Evolutionary conservation across 2,113 vertebrate genomes (phyloP).

Genomic region (Lampris incognitus): DNA sequence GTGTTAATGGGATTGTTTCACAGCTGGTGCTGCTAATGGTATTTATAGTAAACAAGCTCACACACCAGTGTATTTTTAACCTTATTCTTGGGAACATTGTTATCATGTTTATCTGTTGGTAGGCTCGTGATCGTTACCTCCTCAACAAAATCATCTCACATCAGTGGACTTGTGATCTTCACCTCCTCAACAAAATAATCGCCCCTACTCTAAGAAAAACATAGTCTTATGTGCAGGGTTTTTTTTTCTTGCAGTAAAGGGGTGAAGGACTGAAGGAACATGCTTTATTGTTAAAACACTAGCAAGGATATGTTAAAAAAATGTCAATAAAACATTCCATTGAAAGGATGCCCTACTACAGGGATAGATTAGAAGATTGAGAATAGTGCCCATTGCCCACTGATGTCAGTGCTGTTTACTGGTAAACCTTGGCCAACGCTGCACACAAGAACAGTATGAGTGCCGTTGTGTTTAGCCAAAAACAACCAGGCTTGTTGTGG

Average conservation of each 20-base stretch:
- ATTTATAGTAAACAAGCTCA: slow-evolving; percentile 69
- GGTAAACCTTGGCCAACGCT: slow-evolving; percentile 67
- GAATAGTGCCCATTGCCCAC: slow-evolving; percentile 11
- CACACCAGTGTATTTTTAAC: slow-evolving; percentile 66
- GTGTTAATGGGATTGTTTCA: slow-evolving; percentile 55
- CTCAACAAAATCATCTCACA: slow-evolving; percentile 65
- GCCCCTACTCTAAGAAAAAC: slow-evolving; percentile 50
- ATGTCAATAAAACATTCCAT: neutral
- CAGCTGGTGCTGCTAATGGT: slow-evolving; percentile 59
- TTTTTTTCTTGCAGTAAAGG: slow-evolving; percentile 14
- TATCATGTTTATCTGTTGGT: slow-evolving; percentile 65
- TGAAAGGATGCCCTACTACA: neutral
- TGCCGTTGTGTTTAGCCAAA: slow-evolving; percentile 75
- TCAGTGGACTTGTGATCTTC: slow-evolving; percentile 64
- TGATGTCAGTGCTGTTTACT: slow-evolving; percentile 72
- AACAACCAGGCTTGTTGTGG: slow-evolving; percentile 80
- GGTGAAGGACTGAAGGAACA: neutral
- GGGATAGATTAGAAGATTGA: slow-evolving; percentile 22
- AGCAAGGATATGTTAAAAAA: slow-evolving; percentile 5
- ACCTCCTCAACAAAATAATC: neutral
- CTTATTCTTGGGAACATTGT: slow-evolving; percentile 62
- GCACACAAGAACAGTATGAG: slow-evolving; percentile 43
- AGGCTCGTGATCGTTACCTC: slow-evolving; percentile 74
- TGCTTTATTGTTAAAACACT: slow-evolving; percentile 13
- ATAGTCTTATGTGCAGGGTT: slow-evolving; percentile 31